These are phyloP conservation scores for Nesometra sesokonis DNA, from an alignment of 35 echinoderm and acorn worm species.

Conservation along the genomic window DNA sequence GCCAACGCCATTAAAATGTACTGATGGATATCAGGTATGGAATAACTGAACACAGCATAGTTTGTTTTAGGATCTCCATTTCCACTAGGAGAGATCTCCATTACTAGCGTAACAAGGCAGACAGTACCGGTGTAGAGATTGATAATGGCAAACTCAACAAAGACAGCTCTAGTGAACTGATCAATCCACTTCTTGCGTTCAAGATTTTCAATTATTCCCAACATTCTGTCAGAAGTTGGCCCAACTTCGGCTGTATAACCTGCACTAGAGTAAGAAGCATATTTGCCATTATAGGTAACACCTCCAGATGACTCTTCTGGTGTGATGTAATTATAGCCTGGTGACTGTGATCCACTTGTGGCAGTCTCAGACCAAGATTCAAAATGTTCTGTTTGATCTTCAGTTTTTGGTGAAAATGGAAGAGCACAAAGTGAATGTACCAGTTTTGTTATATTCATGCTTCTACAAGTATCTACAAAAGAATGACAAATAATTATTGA, in stretches of 20 bases:
- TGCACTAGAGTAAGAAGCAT: slow-evolving; percentile 3
- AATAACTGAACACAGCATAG: neutral
- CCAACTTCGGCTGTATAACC: neutral
- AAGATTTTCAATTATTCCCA: neutral
- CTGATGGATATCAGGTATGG: neutral
- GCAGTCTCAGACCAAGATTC: neutral
- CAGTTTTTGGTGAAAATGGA: neutral
- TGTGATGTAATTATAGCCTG: neutral
- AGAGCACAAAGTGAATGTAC: neutral
- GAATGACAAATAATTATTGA: neutral
- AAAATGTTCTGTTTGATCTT: neutral
- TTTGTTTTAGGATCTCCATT: neutral
- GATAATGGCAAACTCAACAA: neutral
- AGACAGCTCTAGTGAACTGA: neutral
- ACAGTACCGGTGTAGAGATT: neutral
- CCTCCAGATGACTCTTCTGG: neutral
- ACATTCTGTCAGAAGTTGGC: neutral
- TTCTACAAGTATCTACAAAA: neutral
- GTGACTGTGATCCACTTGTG: neutral
- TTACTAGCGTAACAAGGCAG: neutral
- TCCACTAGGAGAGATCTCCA: neutral
- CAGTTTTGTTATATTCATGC: neutral
- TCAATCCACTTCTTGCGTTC: neutral
- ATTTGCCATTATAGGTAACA: neutral
- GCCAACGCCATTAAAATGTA: neutral